A percentile compares a stretch with the other conserved stretches of the same genome.
These are phyloP conservation scores for Diabrotica virgifera DNA, from an alignment of 1,140 invertebrate species.

Conservation along the genomic window DNA sequence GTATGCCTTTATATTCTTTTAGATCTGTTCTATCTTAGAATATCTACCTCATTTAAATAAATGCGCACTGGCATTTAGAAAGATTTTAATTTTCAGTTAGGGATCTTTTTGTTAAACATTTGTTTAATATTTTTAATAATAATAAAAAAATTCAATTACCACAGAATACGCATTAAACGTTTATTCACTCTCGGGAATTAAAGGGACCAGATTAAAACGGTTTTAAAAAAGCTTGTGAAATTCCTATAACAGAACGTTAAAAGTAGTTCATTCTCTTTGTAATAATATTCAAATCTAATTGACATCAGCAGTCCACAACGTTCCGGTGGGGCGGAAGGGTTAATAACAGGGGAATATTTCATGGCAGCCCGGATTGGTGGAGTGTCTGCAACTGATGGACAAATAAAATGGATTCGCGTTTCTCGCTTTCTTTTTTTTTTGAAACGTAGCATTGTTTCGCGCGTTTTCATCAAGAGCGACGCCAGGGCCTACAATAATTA, in stretches of 20 bases:
- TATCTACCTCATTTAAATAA: no score
- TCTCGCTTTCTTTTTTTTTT: slow-evolving; percentile 1
- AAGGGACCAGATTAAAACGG: no score
- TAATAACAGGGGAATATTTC: not conserved
- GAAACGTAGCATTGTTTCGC: not conserved
- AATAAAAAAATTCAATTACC: no score
- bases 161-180: no score
- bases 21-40: no score
- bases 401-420: not conserved
- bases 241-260: not conserved
- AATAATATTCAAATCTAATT: slow-evolving; percentile 3
- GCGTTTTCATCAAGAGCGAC: not conserved
- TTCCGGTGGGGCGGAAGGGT: not conserved
- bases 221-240: not conserved
- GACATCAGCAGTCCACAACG: not conserved
- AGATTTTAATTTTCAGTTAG: no score
- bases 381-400: slow-evolving; percentile 1
- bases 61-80: no score
- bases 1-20: no score
- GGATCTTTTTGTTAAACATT: no score
- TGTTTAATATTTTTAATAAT: no score
- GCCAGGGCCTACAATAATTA: not conserved
- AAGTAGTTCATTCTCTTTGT: not conserved
- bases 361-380: not conserved
- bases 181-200: no score